A percentile compares a stretch with the other conserved stretches of the same genome.
Evolutionary conservation across 2,113 vertebrate species (phyloP).

Genomic region (Myrmecobius fasciatus): DNA sequence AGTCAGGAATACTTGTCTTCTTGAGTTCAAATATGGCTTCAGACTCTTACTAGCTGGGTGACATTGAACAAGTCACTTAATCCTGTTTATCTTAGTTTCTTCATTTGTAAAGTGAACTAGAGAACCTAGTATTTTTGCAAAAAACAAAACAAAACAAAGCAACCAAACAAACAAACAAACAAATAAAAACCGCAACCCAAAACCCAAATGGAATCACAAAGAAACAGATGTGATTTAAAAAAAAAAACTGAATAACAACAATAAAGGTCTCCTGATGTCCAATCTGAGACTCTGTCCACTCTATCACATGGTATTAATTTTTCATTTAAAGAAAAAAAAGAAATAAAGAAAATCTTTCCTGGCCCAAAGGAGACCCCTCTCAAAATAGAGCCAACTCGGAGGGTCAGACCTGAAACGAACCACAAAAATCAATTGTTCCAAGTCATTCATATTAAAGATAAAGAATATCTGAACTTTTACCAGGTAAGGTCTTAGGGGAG

Average conservation of each 20-base stretch:
- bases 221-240: too few relatives aligned
- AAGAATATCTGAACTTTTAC: constrained; percentile 16
- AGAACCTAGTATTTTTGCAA: too few relatives aligned
- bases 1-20: not conserved
- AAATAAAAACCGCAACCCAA: too few relatives aligned
- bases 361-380: constrained; percentile 19
- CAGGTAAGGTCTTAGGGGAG: not conserved
- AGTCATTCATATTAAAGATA: not conserved
- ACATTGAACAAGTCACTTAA: not conserved
- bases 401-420: not conserved
- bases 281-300: not conserved
- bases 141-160: too few relatives aligned
- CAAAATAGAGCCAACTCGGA: constrained; percentile 10
- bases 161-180: too few relatives aligned
- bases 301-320: constrained; percentile 40
- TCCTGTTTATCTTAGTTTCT: not conserved
- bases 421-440: not conserved
- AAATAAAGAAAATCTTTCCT: constrained; percentile 51
- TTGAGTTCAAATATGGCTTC: not conserved
- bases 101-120: too few relatives aligned
- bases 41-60: not conserved
- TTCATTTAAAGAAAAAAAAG: constrained; percentile 40
- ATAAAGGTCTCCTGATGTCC: not conserved
- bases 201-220: too few relatives aligned
- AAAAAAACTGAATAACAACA: too few relatives aligned